Evolutionary conservation across 2,888 invertebrate species (phyloP).

Genomic region (Nematopogon swammerdamellus): DNA sequence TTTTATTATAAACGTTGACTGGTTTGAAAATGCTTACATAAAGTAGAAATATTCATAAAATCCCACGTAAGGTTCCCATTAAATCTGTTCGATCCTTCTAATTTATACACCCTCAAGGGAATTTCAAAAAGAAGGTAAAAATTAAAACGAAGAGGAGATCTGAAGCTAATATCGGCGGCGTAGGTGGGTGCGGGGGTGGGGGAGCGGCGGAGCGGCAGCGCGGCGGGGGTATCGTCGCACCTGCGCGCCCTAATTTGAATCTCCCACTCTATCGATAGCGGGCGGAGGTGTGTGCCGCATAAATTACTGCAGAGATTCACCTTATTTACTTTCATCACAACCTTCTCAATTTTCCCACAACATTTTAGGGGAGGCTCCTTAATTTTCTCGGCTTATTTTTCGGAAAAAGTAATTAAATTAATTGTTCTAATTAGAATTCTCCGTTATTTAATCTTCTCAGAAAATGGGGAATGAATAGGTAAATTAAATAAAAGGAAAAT

Average conservation of each 20-base stretch:
- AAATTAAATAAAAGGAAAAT: neutral
- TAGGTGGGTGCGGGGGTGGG: too few species aligned
- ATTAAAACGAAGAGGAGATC: neutral
- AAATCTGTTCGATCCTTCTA: too few species aligned
- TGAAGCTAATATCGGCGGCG: neutral
- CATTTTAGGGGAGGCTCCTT: neutral
- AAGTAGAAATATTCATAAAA: too few species aligned
- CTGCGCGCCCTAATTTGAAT: neutral
- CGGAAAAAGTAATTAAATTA: neutral
- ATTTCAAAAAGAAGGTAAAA: neutral
- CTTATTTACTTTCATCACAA: neutral
- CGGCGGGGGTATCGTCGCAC: too few species aligned
- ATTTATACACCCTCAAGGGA: too few species aligned
- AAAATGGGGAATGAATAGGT: neutral
- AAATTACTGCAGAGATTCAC: neutral
- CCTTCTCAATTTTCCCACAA: neutral
- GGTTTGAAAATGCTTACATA: too few species aligned
- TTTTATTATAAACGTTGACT: too few species aligned
- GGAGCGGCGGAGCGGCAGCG: too few species aligned
- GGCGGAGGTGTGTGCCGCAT: neutral
- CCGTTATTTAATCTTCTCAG: neutral
- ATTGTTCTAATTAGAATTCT: neutral
- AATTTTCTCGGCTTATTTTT: neutral
- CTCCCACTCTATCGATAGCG: neutral
- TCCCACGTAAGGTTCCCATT: too few species aligned